Conservation (phyloP, 2,797 vertebrate genomes). For the Lophura swinhoii region DNA sequence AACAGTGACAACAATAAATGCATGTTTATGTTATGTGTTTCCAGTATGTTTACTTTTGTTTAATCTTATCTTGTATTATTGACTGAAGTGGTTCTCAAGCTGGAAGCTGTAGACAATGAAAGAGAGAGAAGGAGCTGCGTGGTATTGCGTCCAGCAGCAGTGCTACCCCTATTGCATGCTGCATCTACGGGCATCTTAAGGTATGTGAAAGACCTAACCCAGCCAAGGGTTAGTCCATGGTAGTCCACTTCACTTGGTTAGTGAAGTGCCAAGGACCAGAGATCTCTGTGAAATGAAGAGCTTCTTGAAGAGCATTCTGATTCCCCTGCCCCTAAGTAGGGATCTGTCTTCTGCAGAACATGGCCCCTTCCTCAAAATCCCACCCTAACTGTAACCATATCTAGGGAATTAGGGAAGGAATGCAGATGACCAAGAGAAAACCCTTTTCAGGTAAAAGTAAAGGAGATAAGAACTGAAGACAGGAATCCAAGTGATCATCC, state of each 20-base stretch:
- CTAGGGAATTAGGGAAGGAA: not conserved
- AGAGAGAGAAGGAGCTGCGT: not conserved
- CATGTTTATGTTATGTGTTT: not conserved
- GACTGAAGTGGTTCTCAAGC: not conserved
- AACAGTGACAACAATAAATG: not conserved
- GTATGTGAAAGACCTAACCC: rapidly evolving
- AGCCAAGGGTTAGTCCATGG: rapidly evolving
- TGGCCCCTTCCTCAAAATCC: not conserved
- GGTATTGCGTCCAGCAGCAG: not conserved
- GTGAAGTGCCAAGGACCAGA: not conserved
- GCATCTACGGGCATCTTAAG: not conserved
- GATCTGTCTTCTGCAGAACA: not conserved
- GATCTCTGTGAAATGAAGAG: not conserved
- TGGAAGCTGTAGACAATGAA: not conserved
- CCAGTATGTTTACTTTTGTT: not conserved
- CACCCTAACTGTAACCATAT: not conserved
- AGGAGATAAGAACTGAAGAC: not conserved
- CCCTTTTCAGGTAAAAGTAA: not conserved
- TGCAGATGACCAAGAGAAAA: not conserved
- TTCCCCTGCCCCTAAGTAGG: not conserved
- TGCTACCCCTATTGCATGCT: not conserved
- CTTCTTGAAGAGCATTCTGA: not conserved
- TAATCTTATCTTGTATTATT: not conserved
- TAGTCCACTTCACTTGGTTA: too few species aligned
- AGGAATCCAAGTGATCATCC: not conserved